phyloP scores from a whole-genome alignment of 53 echinoderm and acorn worm genomes.

The Arbacia lixula region DNA sequence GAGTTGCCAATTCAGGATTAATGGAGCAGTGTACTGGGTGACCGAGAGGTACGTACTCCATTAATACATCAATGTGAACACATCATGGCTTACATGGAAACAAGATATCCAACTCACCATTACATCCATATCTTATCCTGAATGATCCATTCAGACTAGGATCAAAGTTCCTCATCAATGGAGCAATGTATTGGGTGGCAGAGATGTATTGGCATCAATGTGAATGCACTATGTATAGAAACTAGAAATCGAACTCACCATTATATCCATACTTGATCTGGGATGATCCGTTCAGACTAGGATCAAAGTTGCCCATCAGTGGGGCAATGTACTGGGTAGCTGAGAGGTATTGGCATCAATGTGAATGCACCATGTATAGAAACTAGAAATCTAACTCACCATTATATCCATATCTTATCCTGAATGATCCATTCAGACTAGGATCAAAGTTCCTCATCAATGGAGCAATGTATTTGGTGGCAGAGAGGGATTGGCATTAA shows the following conservation, averaged over 20 bases:
- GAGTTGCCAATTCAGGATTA: conserved; percentile 95
- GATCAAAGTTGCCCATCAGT: conserved; percentile 96
- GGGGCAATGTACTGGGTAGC: conserved; percentile 96
- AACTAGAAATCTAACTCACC: too few relatives aligned
- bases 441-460: not conserved
- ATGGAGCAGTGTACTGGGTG: conserved; percentile 91
- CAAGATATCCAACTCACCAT: too few relatives aligned
- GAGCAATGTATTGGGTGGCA: too few relatives aligned
- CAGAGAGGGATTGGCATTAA: too few relatives aligned
- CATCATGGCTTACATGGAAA: too few relatives aligned
- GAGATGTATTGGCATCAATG: too few relatives aligned
- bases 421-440: not conserved
- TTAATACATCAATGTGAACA: too few relatives aligned
- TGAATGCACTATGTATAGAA: too few relatives aligned
- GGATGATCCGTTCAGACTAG: conserved; percentile 78
- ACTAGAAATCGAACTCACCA: conserved; percentile 82
- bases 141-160: not conserved
- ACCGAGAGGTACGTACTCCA: conserved; percentile 80
- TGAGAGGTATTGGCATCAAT: conserved; percentile 81
- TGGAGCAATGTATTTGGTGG: too few relatives aligned
- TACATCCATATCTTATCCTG: not conserved
- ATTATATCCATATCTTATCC: too few relatives aligned
- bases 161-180: not conserved
- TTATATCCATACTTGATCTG: conserved; percentile 81
- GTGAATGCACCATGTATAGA: too few relatives aligned